Percentiles rank a stretch among this genome's conserved stretches.
phyloP scores from a whole-genome alignment of 2,113 vertebrate species.

The Burhinus bistriatus region DNA sequence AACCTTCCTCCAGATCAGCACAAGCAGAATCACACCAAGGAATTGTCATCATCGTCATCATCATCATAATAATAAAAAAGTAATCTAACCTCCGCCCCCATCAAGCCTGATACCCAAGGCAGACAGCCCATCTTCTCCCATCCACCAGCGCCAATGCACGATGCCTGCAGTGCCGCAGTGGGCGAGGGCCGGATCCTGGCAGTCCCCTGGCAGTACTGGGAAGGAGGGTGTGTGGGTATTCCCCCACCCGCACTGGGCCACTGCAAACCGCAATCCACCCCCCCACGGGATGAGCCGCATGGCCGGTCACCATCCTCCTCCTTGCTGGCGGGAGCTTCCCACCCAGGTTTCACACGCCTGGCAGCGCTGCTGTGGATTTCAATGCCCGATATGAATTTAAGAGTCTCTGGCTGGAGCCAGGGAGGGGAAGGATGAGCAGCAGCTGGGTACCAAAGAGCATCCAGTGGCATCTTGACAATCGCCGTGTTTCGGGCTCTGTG shows the following conservation, averaged over 20 bases:
- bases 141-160: not conserved
- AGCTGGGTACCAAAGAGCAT: not conserved
- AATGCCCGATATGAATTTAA: fast-evolving
- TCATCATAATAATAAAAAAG: not conserved
- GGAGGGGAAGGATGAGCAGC: not conserved
- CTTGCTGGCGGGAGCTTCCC: not conserved
- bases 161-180: too few relatives aligned
- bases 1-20: not conserved
- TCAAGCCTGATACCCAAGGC: not conserved
- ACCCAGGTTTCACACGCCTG: fast-evolving
- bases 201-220: not conserved
- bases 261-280: too few relatives aligned
- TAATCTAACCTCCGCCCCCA: too few relatives aligned
- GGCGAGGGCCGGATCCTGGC: too few relatives aligned
- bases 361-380: fast-evolving
- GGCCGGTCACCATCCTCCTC: not conserved
- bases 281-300: too few relatives aligned
- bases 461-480: fast-evolving
- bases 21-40: not conserved
- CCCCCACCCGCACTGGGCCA: too few relatives aligned
- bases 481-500: fast-evolving
- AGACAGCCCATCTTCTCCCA: not conserved
- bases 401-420: not conserved
- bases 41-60: not conserved
- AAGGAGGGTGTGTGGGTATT: too few relatives aligned